These are phyloP conservation scores for Platysternon megacephalum DNA, from an alignment of 2,113 vertebrate genomes.

Conservation along the genomic window DNA sequence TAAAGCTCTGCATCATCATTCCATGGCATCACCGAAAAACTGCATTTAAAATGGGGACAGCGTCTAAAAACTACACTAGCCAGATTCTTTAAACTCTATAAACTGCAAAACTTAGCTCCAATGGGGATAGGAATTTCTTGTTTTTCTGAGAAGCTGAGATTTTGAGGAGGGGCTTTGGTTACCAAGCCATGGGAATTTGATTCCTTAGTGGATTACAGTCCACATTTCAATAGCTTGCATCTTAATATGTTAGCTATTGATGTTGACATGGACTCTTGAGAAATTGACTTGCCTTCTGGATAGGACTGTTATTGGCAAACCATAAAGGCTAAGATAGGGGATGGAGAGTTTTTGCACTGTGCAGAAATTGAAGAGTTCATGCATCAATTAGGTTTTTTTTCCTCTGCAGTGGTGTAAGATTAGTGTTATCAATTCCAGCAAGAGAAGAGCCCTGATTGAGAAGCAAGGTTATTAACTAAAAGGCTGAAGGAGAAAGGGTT, in stretches of 20 bases:
- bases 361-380: background rate
- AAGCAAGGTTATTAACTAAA: fast-evolving
- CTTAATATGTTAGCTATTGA: background rate
- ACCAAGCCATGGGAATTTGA: conserved; percentile 24
- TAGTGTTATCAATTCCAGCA: conserved; percentile 15
- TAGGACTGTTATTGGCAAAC: background rate
- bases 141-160: conserved; percentile 39
- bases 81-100: conserved; percentile 14
- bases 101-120: conserved; percentile 31
- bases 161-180: background rate
- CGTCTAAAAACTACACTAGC: background rate
- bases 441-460: conserved; percentile 6
- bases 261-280: background rate
- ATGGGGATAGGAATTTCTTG: conserved; percentile 1
- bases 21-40: conserved; percentile 79
- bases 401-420: background rate
- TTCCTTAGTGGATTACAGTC: conserved; percentile 16
- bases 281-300: background rate
- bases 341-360: background rate
- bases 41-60: conserved; percentile 11
- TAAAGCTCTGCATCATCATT: conserved; percentile 26
- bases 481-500: conserved; percentile 43
- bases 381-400: background rate
- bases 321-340: background rate
- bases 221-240: background rate